Base-by-base conservation (phyloP, 2,797 vertebrate species). In the Gobionotothen gibberifrons region DNA sequence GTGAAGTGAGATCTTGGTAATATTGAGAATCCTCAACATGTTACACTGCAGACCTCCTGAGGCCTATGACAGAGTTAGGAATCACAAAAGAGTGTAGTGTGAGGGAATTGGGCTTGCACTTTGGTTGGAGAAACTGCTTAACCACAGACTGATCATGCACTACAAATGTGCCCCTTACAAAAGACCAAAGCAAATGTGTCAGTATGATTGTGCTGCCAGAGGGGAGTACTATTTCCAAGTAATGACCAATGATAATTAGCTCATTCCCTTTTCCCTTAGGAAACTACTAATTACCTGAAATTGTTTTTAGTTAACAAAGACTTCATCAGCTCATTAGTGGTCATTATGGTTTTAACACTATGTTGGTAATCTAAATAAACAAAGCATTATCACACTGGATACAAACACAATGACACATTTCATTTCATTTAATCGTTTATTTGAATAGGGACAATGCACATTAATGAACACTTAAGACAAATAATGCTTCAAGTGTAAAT, bases 341-440 rank as follows among this genome's bases (percentile, higher is more conserved):
- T 26, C 26, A 26, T 26, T 26, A 26, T 26, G 3, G 26, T 26
- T 26, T 26, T 5, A 26, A 26, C 4, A 5, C 26, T 26, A 26
- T 26, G 26, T 26, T 26, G 26, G 26, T 26, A 26, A 26, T 26
- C 26, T 26, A 26, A 26, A 26, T 26, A 26, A 26, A 26, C 26
- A 26, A 5, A 26, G 4, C 4, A 26, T 55, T 51, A 51, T 26
- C 29, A n/a, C 66, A 62, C 53, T 39, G 15, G 56, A 71, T 39
- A 78, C 21, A 58, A 74, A 61, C 67, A 65, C 42, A 42, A 6
- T 11, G 21, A 74, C 43, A 32, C 81, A 52, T 36, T 26, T 26
- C 26, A 26, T 26, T 26, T 26, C 26, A 26, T 26, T 26, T 5
- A 5, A 26, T 26, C 26, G 26, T 26, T 26, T 26, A 26, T 5